phyloP scores from a whole-genome alignment of 1,140 invertebrate genomes.

The Helicoverpa armigera region DNA sequence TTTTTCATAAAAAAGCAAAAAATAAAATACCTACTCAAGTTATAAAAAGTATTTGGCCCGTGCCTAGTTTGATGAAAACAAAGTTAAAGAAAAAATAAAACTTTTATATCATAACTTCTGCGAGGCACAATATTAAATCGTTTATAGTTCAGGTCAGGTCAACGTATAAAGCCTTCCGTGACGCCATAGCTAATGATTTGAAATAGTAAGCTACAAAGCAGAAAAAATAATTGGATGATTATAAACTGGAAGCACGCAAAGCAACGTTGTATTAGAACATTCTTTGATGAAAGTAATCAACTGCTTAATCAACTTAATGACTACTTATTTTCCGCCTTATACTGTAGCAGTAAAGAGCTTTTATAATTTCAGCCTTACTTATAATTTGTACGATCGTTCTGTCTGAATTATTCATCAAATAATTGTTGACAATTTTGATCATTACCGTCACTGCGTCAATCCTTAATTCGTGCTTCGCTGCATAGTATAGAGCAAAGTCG shows the following conservation, averaged over 20 bases:
- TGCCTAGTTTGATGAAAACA: too few species aligned
- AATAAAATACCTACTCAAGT: too few species aligned
- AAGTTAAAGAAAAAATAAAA: too few species aligned
- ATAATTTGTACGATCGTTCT: background rate
- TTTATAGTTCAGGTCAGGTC: constrained; percentile 14
- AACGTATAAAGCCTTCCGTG: constrained; percentile 30
- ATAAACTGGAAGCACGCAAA: constrained; percentile 6
- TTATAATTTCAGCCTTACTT: background rate
- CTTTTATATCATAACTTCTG: too few species aligned
- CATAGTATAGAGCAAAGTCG: too few species aligned
- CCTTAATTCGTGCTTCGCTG: too few species aligned
- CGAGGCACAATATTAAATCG: too few species aligned
- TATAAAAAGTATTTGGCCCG: too few species aligned
- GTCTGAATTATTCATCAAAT: too few species aligned
- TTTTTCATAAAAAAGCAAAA: too few species aligned
- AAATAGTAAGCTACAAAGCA: constrained; percentile 33
- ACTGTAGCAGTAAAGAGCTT: background rate
- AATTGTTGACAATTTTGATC: too few species aligned
- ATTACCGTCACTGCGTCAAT: too few species aligned
- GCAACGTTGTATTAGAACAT: background rate
- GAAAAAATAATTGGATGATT: constrained; percentile 28
- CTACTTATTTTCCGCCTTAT: constrained; percentile 1
- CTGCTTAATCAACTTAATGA: constrained; percentile 5
- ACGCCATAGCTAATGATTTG: constrained; percentile 11
- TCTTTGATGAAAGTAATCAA: constrained; percentile 24